These are phyloP conservation scores for Kryptolebias marmoratus DNA, from an alignment of 2,113 vertebrate species.

Conservation along the genomic window DNA sequence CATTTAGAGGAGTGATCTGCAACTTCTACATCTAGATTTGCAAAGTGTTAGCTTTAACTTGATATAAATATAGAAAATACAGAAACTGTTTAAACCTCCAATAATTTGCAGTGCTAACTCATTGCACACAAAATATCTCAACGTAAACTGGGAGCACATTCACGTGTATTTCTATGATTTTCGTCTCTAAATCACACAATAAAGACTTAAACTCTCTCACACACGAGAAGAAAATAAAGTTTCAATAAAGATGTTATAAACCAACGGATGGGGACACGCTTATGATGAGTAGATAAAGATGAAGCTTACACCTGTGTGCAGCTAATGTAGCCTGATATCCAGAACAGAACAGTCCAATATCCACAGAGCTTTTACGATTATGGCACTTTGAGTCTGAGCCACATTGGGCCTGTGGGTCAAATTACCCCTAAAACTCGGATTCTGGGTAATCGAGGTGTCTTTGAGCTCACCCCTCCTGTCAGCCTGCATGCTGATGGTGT, in stretches of 20 bases:
- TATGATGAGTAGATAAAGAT: slow-evolving; percentile 35
- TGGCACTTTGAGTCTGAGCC: slow-evolving; percentile 44
- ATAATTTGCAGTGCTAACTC: too few species aligned
- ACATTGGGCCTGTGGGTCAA: slow-evolving; percentile 61
- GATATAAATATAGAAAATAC: too few species aligned
- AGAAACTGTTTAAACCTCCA: too few species aligned
- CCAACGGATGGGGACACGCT: slow-evolving; percentile 32
- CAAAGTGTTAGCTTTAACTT: not conserved
- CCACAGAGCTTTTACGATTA: slow-evolving; percentile 52
- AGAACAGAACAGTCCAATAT: slow-evolving; percentile 38
- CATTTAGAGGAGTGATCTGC: slow-evolving; percentile 19
- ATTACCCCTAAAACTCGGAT: slow-evolving; percentile 55
- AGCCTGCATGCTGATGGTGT: slow-evolving; percentile 40
- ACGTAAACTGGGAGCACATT: not conserved
- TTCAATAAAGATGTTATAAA: slow-evolving; percentile 14
- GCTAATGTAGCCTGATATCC: slow-evolving; percentile 51
- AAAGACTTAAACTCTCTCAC: not conserved
- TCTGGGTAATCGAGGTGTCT: slow-evolving; percentile 41
- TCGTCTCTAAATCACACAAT: not conserved
- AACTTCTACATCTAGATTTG: slow-evolving; percentile 11
- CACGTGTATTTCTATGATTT: not conserved
- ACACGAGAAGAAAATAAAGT: not conserved
- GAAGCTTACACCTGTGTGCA: slow-evolving; percentile 55
- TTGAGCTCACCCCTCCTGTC: slow-evolving; percentile 57
- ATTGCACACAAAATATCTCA: too few species aligned